These are phyloP conservation scores for Sarcophaga variegata DNA, from an alignment of 2,888 invertebrate species.

Conservation along the genomic window DNA sequence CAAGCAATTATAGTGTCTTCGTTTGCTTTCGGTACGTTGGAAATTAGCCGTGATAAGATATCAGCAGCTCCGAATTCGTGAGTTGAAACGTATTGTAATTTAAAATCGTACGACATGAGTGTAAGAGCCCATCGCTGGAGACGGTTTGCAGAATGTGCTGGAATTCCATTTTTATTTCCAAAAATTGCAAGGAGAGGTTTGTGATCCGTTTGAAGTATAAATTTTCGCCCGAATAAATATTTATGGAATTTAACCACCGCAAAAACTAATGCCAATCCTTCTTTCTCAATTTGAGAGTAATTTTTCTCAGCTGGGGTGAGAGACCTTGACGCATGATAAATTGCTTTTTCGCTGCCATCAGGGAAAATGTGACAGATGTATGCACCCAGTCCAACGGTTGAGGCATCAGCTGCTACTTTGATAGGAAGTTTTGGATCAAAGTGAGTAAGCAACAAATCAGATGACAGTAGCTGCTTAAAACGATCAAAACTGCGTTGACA, in stretches of 20 bases:
- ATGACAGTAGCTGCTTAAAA: constrained; percentile 74
- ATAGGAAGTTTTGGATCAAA: constrained; percentile 68
- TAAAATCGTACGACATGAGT: constrained; percentile 16
- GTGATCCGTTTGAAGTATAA: constrained; percentile 31
- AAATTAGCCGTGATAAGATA: constrained; percentile 26
- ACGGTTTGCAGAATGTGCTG: constrained; percentile 55
- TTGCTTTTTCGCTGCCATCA: constrained; percentile 18
- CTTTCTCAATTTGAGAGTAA: constrained; percentile 72
- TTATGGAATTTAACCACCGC: constrained; percentile 20
- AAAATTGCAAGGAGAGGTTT: constrained; percentile 23
- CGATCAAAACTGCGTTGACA: constrained; percentile 72
- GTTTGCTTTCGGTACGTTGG: background rate
- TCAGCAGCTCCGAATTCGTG: constrained; percentile 37
- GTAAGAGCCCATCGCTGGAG: constrained; percentile 41
- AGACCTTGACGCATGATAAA: constrained; percentile 10
- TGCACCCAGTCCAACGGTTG: too few species aligned
- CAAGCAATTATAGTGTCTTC: constrained; percentile 32
- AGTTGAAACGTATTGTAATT: constrained; percentile 32
- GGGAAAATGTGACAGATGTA: constrained; percentile 63
- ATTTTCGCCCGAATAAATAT: constrained; percentile 31
- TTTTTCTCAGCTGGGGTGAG: constrained; percentile 25
- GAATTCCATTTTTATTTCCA: constrained; percentile 69
- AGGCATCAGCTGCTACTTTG: constrained; percentile 62
- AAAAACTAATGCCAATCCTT: background rate
- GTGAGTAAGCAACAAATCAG: constrained; percentile 75